Evolutionary conservation across 2,888 invertebrate species (phyloP), one percentile per base, ranked within the genome.

Genomic region (Rhamphomyia laevipes): DNA sequence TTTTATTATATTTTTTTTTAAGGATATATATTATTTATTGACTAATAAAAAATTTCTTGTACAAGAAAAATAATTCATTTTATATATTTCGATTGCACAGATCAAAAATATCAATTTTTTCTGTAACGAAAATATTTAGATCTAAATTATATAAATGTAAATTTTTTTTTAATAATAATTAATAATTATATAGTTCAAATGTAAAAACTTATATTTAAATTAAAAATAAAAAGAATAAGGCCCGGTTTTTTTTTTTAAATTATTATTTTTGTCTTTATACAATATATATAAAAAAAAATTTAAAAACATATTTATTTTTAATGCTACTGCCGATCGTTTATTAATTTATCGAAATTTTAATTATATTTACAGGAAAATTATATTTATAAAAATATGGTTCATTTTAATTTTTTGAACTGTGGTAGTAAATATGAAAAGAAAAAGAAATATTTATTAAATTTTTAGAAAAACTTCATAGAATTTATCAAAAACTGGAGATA

Each of bases 1-100:
- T 48, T 50, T 50, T 47, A 52, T 48, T 51, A 50, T 46, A 42
- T 46, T 53, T 51, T 51, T 55, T 55, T 51, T 51, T 50, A 51
- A 51, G 43, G 43, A 55, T 55, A 56, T 55, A 56, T 53, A 51
- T 53, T 55, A 55, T 56, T 56, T 55, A 56, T 56, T 56, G 53
- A 55, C 56, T 55, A 56, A 56, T 55, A 55, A 55, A 55, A 55
- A 49, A 52, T 55, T 50, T 56, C 49, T 56, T 52, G 51, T 56
- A 55, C 55, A 56, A 56, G 56, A 56, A 56, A 55, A 55, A 50
- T 51, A 49, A 54, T 53, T 55, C 52, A 56, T 53, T 55, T n/a
- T n/a, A n/a, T 56, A 55, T 43, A 40, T 55, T 54, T 53, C 55
- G 53, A 55, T 55, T 56, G 55, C 55, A 56, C 56, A 53, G 53